Evolutionary conservation across 2,888 invertebrate genomes (phyloP).

Genomic region (Caenorhabditis angaria): DNA sequence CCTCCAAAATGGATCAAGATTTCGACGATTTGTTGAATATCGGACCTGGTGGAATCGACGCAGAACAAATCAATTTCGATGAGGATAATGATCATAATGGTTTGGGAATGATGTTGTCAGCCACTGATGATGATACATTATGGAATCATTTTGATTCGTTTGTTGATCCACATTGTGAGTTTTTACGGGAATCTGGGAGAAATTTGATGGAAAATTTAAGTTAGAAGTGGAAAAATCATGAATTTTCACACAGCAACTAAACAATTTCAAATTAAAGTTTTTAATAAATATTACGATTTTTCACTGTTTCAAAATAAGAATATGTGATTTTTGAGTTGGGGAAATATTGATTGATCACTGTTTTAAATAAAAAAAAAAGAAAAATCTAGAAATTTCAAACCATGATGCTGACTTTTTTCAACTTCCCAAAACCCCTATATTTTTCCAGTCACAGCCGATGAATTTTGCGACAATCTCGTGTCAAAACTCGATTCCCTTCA

Average conservation of each 20-base stretch:
- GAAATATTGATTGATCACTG: not conserved
- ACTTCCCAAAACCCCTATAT: not conserved
- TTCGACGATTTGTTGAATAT: constrained; percentile 5
- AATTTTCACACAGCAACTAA: too few relatives aligned
- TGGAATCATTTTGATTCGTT: not conserved
- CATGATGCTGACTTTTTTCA: too few relatives aligned
- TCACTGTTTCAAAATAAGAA: too few relatives aligned
- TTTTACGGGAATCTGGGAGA: too few relatives aligned
- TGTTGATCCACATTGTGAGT: constrained; percentile 1
- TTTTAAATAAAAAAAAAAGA: too few relatives aligned
- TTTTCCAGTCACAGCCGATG: constrained; percentile 10
- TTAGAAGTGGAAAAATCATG: too few relatives aligned
- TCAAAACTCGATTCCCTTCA: constrained; percentile 13
- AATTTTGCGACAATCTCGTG: constrained; percentile 13
- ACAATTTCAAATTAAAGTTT: too few relatives aligned
- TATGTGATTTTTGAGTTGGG: too few relatives aligned
- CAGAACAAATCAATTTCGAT: not conserved
- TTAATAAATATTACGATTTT: too few relatives aligned
- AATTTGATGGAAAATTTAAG: too few relatives aligned
- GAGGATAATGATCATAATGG: constrained; percentile 7
- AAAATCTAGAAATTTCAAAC: too few relatives aligned
- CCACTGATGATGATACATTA: not conserved
- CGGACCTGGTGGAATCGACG: not conserved
- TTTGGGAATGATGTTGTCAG: constrained; percentile 12
- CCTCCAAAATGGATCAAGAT: not conserved